Base-by-base conservation (phyloP, 2,888 invertebrate species). In the Caenorhabditis sp. region DNA sequence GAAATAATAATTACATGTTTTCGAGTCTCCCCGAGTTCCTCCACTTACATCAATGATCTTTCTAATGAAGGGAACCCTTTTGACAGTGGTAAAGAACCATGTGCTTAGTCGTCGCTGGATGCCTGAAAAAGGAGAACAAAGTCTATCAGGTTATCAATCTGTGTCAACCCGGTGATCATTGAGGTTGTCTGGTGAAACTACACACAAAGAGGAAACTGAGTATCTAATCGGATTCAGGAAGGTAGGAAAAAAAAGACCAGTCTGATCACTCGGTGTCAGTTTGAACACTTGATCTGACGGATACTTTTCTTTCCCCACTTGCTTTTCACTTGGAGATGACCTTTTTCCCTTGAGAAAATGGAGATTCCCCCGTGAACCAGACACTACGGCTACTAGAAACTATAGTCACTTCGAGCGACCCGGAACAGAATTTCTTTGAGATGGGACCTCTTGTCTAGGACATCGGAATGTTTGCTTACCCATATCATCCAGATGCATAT, bases 401-500 rank as follows among this genome's bases (percentile, higher is more conserved):
- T 61, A 61, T 2, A 22, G 47, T 47, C 47, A 19, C 47, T n/a
- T 10, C 12, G 54, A 38, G 12, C 5, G 24, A 54, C 38, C 38
- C 38, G 38, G 16, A 28, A 26, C 31, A 8, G 22, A 56, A 16
- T 26, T 6, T 31, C 7, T n/a, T 31, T 16, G n/a, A 28, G 12
- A 54, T 12, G 12, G 24, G 54, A 54, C 6, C 54, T 3, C 12
- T 14, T 54, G 54, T 47, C 47, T 47, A 19, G 47, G 47, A 47
- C 47, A 31, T 3, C 16, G 47, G 2, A 54, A 1, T 44, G 16
- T 44, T 44, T 44, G 44, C 79, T 72, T 51, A 87, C 87, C 85
- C 38, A 82, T 66, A 61, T 87, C 87, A 72, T 85, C 85, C 2
- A 61, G 56, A 44, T 87, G 83, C 83, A 87, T 77, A 72, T 84